Evolutionary conservation across 2,113 vertebrate genomes (phyloP).

Genomic region (Myiopsitta monachus): DNA sequence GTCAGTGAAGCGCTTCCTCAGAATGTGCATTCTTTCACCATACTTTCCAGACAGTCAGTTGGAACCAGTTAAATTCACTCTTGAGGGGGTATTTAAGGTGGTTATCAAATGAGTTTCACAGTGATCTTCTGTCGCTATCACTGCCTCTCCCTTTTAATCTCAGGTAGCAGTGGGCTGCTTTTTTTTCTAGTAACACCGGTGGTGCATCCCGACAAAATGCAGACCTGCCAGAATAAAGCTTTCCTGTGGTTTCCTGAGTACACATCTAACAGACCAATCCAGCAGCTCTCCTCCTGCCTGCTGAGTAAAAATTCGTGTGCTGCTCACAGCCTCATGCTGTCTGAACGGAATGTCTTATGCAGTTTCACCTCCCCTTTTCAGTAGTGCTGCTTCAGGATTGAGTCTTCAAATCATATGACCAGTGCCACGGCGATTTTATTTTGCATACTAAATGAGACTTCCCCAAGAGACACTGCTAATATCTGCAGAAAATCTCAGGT

Average conservation of each 20-base stretch:
- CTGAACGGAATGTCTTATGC: slow-evolving; percentile 25
- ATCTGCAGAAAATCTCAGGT: slow-evolving; percentile 46
- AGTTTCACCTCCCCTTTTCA: slow-evolving; percentile 54
- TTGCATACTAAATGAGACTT: slow-evolving; percentile 63
- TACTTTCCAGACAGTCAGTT: not conserved
- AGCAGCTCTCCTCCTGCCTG: slow-evolving; percentile 16
- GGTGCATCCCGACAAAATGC: not conserved
- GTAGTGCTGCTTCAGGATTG: slow-evolving; percentile 56
- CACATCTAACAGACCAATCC: not conserved
- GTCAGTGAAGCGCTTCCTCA: not conserved
- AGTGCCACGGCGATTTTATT: slow-evolving; percentile 2
- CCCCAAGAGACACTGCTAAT: slow-evolving; percentile 1
- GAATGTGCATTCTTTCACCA: not conserved
- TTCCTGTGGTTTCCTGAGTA: not conserved
- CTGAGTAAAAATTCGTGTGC: slow-evolving; percentile 1
- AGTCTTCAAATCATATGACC: slow-evolving; percentile 55
- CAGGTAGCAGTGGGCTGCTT: not conserved
- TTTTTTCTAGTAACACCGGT: not conserved
- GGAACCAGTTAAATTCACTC: not conserved
- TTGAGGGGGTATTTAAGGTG: not conserved
- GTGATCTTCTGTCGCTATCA: not conserved
- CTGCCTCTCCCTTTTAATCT: not conserved
- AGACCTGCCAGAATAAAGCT: not conserved
- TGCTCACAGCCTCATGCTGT: slow-evolving; percentile 49
- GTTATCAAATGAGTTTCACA: not conserved